Conservation (phyloP, 23 tunicate species). For the Halocynthia roretzi region DNA sequence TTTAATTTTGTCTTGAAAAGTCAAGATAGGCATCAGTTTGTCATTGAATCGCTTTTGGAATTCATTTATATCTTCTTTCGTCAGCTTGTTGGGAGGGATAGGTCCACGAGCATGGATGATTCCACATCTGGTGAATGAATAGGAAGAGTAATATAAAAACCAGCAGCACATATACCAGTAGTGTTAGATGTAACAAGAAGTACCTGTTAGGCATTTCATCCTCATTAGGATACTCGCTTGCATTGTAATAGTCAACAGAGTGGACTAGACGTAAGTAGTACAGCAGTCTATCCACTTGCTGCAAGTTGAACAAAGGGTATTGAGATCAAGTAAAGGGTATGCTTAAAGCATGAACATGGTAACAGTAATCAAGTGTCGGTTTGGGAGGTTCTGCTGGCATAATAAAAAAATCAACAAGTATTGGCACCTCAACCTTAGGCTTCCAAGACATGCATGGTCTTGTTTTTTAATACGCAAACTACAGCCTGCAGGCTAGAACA, state of each 20-base stretch:
- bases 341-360: no score
- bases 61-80: constrained; percentile 80
- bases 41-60: constrained; percentile 92
- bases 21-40: constrained; percentile 72
- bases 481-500: no score
- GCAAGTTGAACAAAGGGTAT: background rate
- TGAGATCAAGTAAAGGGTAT: no score
- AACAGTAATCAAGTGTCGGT: background rate
- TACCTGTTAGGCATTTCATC: constrained; percentile 99
- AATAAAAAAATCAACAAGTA: no score
- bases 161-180: background rate
- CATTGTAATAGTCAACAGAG: constrained; percentile 99
- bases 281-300: constrained; percentile 74
- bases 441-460: no score
- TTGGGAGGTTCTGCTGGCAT: background rate
- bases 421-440: no score
- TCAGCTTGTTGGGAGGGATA: constrained; percentile 86
- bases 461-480: no score
- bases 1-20: constrained; percentile 66
- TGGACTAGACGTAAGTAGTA: constrained; percentile 89
- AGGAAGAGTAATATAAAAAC: background rate
- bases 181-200: background rate
- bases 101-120: constrained; percentile 98
- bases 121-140: constrained; percentile 47
- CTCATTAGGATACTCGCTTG: constrained; percentile 92